Evolutionary conservation across 2,797 vertebrate genomes (phyloP).

Genomic region (Oreonectes daqikongensis): DNA sequence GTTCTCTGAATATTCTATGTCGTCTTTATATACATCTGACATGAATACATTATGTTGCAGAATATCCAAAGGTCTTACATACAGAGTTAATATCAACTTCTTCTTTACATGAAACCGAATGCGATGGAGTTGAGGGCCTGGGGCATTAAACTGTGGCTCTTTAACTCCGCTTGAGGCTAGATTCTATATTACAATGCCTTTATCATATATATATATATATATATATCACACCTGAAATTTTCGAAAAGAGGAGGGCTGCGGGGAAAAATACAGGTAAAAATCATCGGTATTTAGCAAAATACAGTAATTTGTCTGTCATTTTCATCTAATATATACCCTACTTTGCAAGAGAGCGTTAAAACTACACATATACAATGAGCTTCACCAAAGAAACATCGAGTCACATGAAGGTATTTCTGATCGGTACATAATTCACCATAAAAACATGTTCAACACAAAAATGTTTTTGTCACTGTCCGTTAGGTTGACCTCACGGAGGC

Average conservation of each 20-base stretch:
- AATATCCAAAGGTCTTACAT: conserved; percentile 31
- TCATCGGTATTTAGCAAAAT: conserved; percentile 80
- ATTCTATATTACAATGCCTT: conserved; percentile 53
- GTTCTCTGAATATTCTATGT: conserved; percentile 46
- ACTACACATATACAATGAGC: conserved; percentile 74
- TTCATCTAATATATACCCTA: conserved; percentile 81
- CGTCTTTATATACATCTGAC: conserved; percentile 57
- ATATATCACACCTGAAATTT: conserved; percentile 49
- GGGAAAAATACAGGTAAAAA: conserved; percentile 75
- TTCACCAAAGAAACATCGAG: conserved; percentile 75
- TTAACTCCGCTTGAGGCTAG: conserved; percentile 34
- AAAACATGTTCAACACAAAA: conserved; percentile 51
- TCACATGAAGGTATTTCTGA: conserved; percentile 73
- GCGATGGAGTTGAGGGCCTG: conserved; percentile 26
- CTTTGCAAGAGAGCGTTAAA: conserved; percentile 73
- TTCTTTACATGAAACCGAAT: conserved; percentile 17
- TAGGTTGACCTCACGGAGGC: conserved; percentile 79
- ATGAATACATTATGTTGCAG: conserved; percentile 44
- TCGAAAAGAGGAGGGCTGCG: conserved; percentile 45
- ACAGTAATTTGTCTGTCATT: conserved; percentile 69
- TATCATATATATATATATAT: too few species aligned
- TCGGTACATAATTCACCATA: conserved; percentile 63
- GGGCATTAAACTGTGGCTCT: conserved; percentile 26
- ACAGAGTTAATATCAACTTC: conserved; percentile 36
- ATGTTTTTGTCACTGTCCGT: conserved; percentile 55